Conservation (phyloP, 2,113 vertebrate genomes). For the Oryzias curvinotus region DNA sequence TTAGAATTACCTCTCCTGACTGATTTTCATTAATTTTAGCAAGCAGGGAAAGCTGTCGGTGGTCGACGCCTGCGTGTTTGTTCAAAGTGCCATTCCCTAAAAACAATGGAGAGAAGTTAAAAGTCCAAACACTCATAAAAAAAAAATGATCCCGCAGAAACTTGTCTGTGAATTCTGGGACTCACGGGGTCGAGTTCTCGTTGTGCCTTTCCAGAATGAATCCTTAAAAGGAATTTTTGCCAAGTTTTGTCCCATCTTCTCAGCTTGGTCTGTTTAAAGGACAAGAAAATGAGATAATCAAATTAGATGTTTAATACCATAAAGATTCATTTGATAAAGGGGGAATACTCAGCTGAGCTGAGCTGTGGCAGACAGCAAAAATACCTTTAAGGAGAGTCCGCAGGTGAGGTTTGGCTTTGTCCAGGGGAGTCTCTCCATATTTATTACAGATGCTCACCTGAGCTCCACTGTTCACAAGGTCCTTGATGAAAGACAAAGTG, state of each 20-base stretch:
- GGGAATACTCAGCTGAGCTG: too few species aligned
- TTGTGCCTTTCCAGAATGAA: constrained; percentile 97
- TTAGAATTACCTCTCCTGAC: constrained; percentile 88
- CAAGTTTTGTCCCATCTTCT: constrained; percentile 94
- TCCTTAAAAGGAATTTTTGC: constrained; percentile 95
- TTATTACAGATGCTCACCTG: constrained; percentile 94
- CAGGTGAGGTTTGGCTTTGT: constrained; percentile 92
- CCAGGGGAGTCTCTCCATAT: constrained; percentile 91
- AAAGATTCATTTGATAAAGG: too few species aligned
- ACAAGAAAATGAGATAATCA: not conserved
- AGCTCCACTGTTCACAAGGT: constrained; percentile 87
- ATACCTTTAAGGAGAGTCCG: constrained; percentile 86
- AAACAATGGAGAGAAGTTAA: constrained; percentile 16
- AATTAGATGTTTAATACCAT: not conserved
- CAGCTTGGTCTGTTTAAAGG: constrained; percentile 83
- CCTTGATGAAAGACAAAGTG: constrained; percentile 69
- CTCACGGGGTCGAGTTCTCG: constrained; percentile 96
- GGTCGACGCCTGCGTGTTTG: constrained; percentile 94
- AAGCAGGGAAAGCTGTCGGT: constrained; percentile 87
- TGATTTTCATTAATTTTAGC: constrained; percentile 93
- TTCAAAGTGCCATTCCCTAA: constrained; percentile 95
- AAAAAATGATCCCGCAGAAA: constrained; percentile 12
- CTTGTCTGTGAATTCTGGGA: constrained; percentile 27
- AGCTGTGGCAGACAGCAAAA: not conserved
- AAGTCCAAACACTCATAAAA: not conserved